phyloP scores from a whole-genome alignment of 2,888 invertebrate genomes.

The Catocala sponsa region DNA sequence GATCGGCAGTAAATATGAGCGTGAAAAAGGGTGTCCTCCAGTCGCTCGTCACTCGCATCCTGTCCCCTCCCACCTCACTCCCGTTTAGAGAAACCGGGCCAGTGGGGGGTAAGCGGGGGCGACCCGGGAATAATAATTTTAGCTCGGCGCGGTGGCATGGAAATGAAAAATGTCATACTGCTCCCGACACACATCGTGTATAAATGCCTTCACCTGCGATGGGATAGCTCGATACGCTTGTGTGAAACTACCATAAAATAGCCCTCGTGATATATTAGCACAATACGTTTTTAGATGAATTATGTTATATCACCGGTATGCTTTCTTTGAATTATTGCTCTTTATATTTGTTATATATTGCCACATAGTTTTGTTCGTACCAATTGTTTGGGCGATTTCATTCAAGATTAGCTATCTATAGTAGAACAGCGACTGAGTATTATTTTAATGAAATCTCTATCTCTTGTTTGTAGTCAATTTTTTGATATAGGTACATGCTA shows the following conservation, averaged over 20 bases:
- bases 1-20: constrained; percentile 26
- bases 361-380: no score
- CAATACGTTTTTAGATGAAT: constrained; percentile 43
- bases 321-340: constrained; percentile 37
- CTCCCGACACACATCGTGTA: constrained; percentile 48
- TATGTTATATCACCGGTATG: constrained; percentile 33
- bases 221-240: constrained; percentile 47
- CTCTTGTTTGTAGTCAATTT: no score
- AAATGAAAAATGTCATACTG: constrained; percentile 72
- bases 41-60: constrained; percentile 57
- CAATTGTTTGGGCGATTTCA: no score
- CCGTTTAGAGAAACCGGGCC: constrained; percentile 56
- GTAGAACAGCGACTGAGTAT: no score
- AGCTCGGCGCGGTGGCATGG: constrained; percentile 65
- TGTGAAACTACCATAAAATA: constrained; percentile 51
- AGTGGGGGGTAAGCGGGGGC: constrained; percentile 45
- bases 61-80: constrained; percentile 45
- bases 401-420: background rate
- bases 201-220: constrained; percentile 56
- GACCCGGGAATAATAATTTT: constrained; percentile 70
- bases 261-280: constrained; percentile 40
- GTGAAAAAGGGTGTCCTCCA: constrained; percentile 35
- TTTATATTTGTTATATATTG: constrained; percentile 19
- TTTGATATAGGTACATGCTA: no score
- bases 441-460: no score